These are phyloP conservation scores for Drosophila longiperda DNA, from an alignment of 2,888 invertebrate genomes.

Conservation along the genomic window DNA sequence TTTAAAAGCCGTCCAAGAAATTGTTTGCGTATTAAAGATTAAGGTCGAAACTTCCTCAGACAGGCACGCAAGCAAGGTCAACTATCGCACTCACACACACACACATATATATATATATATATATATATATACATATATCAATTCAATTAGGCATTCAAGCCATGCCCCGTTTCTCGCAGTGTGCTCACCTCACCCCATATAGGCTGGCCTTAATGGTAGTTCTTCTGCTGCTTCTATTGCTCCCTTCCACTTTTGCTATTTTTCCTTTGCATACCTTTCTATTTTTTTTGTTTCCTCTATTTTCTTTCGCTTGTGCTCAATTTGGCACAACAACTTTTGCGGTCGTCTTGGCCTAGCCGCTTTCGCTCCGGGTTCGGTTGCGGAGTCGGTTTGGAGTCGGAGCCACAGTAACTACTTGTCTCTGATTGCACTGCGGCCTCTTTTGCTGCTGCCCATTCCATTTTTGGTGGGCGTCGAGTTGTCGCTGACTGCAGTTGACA, in stretches of 20 bases:
- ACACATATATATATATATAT: background rate
- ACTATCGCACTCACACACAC: background rate
- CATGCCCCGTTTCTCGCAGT: constrained; percentile 2
- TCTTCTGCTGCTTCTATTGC: constrained; percentile 11
- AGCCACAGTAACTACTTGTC: constrained; percentile 12
- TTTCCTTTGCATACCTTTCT: constrained; percentile 31
- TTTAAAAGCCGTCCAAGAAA: background rate
- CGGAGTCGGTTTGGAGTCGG: constrained; percentile 11
- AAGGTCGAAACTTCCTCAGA: constrained; percentile 2
- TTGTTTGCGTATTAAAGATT: constrained; percentile 2
- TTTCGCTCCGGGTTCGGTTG: constrained; percentile 49
- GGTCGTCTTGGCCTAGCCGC: constrained; percentile 40
- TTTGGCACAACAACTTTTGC: constrained; percentile 54
- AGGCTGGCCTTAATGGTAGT: constrained; percentile 21
- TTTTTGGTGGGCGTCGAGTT: constrained; percentile 67
- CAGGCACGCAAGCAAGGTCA: constrained; percentile 1
- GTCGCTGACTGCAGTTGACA: constrained; percentile 25
- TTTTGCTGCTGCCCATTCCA: constrained; percentile 60
- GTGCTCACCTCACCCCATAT: constrained; percentile 1
- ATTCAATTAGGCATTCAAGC: background rate
- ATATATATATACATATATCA: background rate
- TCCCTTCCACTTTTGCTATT: constrained; percentile 27
- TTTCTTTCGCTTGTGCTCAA: constrained; percentile 33
- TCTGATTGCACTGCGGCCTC: constrained; percentile 36
- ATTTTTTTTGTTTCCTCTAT: constrained; percentile 1